Evolutionary conservation across 2,888 invertebrate species (phyloP), one percentile per base, ranked within the genome.

Genomic region (Neoaliturus tenellus): DNA sequence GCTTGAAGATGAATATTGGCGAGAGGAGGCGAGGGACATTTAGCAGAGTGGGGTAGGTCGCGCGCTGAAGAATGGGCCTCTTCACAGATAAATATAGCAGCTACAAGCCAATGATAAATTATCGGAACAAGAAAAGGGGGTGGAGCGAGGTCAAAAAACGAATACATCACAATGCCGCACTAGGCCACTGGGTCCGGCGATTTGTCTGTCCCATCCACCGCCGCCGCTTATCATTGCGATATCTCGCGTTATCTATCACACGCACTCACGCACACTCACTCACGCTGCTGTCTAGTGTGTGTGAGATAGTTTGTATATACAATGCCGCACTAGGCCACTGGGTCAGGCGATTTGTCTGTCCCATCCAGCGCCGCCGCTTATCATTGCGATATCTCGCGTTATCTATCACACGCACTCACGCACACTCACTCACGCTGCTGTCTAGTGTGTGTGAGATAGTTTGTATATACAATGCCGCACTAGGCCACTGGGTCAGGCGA

Each of bases 111-210:
- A 69, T 78, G 83, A 83, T 83, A 83, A 83, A 83, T 83, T 83
- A 83, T 83, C 80, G 51, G 25, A 80, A 73, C 51, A 71, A 75
- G 78, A 58, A 44, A 62, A 67, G 78, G 80, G 83, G 83, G 83
- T 67, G 83, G 83, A 69, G 84, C 58, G 82, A 75, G 85, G 85
- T 85, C 85, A 85, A 85, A 85, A 85, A 85, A 71, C 85, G 85
- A 83, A 85, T 85, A 83, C 80, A 84, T 86, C 84, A 84, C 85
- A 51, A 58, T 23, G 69, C 82, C 67, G 62, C 62, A 83, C 82
- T 80, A 80, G 83, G 83, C 83, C 83, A 83, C 62, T 83, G 62
- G 44, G 80, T 67, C 69, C 73, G 51, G 14, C 20, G 17, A 62
- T 62, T 62, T 67, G 67, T 62, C 25, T 67, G 67, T 67, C 67